Conservation (phyloP, 2,888 invertebrate species). For the Philereme transversata region DNA sequence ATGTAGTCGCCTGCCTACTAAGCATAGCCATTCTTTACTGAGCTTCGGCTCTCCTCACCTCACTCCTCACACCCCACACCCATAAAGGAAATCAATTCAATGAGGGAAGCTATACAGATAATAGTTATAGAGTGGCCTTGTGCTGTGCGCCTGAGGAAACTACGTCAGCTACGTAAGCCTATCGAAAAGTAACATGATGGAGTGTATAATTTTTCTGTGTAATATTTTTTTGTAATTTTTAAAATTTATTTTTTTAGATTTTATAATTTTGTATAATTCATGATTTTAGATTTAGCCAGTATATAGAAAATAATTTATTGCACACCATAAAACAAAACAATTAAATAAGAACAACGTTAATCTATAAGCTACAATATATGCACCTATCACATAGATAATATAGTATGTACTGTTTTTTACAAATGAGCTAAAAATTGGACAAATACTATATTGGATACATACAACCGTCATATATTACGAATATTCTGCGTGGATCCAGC, state of each 20-base stretch:
- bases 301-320: no score
- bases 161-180: conserved; percentile 7
- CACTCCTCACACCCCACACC: background rate
- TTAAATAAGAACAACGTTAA: background rate
- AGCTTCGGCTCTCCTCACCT: conserved; percentile 30
- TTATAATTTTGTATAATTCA: no score
- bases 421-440: background rate
- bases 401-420: background rate
- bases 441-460: no score
- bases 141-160: conserved; percentile 19
- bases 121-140: conserved; percentile 32
- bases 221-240: no score
- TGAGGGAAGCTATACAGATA: conserved; percentile 30
- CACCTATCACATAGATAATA: no score
- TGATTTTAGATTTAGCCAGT: background rate
- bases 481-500: conserved; percentile 6
- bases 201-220: no score
- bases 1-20: conserved; percentile 45
- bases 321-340: background rate
- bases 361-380: no score
- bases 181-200: conserved; percentile 4
- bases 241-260: no score
- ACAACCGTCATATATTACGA: background rate
- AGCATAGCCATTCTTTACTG: conserved; percentile 31
- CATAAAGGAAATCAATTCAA: conserved; percentile 26